A percentile compares a stretch with the other conserved stretches of the same genome.
These are phyloP conservation scores for Malacosoma neustria DNA, from an alignment of 2,888 invertebrate genomes.

Conservation along the genomic window DNA sequence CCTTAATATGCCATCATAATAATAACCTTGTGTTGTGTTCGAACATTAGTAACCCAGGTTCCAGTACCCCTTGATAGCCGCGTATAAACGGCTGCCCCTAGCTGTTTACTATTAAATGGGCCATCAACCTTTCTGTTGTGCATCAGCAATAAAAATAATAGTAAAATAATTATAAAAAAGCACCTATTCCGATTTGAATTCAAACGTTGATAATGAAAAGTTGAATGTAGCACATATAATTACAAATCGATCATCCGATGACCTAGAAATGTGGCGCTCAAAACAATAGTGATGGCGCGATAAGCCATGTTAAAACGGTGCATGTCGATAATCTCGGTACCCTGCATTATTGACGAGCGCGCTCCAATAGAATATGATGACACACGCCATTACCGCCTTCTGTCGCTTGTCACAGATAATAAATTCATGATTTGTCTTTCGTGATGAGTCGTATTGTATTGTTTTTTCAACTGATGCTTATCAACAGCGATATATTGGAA, in stretches of 20 bases:
- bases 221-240: constrained; percentile 13
- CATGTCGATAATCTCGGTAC: constrained; percentile 64
- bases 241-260: constrained; percentile 46
- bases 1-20: too few relatives aligned
- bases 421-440: constrained; percentile 47
- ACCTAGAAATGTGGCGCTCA: constrained; percentile 47
- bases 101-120: too few relatives aligned
- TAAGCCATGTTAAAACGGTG: constrained; percentile 58
- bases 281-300: constrained; percentile 61
- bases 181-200: neutral
- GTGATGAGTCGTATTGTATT: constrained; percentile 38
- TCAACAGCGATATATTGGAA: constrained; percentile 21
- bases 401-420: constrained; percentile 49
- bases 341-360: constrained; percentile 64
- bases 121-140: too few relatives aligned
- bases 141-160: too few relatives aligned
- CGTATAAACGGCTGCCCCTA: too few relatives aligned
- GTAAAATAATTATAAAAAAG: too few relatives aligned
- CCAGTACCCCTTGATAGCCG: too few relatives aligned
- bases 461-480: constrained; percentile 30
- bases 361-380: constrained; percentile 63
- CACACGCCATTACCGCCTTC: constrained; percentile 55
- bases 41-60: too few relatives aligned
- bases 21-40: too few relatives aligned
- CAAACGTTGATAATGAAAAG: neutral